Conservation (phyloP, 2,113 vertebrate genomes). For the Gopherus evgoodei region DNA sequence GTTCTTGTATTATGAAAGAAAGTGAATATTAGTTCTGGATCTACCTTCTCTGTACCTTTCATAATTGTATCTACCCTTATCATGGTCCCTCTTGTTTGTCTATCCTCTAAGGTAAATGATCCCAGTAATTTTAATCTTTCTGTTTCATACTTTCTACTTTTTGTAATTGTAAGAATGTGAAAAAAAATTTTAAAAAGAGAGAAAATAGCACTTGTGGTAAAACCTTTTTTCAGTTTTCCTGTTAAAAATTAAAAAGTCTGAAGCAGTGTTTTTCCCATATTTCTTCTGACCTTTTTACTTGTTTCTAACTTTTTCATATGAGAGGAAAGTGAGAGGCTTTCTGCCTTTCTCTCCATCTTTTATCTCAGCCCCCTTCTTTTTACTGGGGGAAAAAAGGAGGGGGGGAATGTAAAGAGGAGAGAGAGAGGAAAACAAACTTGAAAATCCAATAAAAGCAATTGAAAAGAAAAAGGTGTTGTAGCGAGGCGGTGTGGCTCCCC, state of each 20-base stretch:
- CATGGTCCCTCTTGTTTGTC: neutral
- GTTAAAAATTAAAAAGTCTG: neutral
- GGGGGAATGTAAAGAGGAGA: neutral
- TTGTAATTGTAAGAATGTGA: neutral
- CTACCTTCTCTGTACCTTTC: neutral
- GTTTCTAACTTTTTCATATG: neutral
- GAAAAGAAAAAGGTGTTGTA: neutral
- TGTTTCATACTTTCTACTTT: neutral
- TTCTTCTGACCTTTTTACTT: neutral
- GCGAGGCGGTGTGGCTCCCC: no score
- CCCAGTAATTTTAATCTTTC: neutral
- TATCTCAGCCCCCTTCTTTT: neutral
- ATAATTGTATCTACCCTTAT: neutral
- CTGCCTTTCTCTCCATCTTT: neutral
- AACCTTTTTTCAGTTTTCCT: neutral
- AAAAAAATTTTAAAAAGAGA: neutral
- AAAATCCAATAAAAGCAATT: neutral
- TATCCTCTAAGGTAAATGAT: neutral
- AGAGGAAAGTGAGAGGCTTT: neutral
- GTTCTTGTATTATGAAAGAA: neutral
- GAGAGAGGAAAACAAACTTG: neutral
- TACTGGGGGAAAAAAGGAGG: neutral
- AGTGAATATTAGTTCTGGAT: neutral
- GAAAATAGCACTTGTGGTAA: neutral
- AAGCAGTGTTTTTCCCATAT: neutral